Evolutionary conservation across 2,797 vertebrate species (phyloP).

Genomic region (Epinephelus awoara): DNA sequence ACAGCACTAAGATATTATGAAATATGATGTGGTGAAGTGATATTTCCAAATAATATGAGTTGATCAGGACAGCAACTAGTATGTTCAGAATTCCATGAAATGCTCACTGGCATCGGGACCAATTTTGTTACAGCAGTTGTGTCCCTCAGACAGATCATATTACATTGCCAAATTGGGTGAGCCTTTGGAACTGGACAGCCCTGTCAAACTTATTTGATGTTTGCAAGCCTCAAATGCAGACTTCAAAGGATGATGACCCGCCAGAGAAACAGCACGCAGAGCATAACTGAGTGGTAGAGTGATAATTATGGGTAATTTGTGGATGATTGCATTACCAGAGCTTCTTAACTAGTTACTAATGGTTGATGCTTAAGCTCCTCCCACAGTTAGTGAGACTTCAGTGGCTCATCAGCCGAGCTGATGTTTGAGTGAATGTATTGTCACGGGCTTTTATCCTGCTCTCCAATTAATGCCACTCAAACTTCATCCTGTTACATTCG

Average conservation of each 20-base stretch:
- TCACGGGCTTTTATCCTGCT: constrained; percentile 62
- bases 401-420: constrained; percentile 55
- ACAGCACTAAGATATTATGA: not conserved
- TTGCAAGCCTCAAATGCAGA: constrained; percentile 10
- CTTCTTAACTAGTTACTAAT: constrained; percentile 53
- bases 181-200: not conserved
- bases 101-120: too few relatives aligned
- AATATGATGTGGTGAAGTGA: not conserved
- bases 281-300: constrained; percentile 21
- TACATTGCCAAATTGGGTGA: not conserved
- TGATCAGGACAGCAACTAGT: not conserved
- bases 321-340: constrained; percentile 25
- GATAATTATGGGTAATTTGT: constrained; percentile 42
- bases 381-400: constrained; percentile 42
- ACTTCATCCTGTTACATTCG: constrained; percentile 51
- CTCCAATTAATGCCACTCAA: constrained; percentile 77
- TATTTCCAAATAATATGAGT: not conserved
- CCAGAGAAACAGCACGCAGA: constrained; percentile 2
- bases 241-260: not conserved
- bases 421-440: constrained; percentile 48
- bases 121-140: not conserved
- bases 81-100: too few relatives aligned
- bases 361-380: constrained; percentile 36
- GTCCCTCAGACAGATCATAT: not conserved
- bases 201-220: constrained; percentile 14